Evolutionary conservation across 2,888 invertebrate genomes (phyloP).

Genomic region (Polydrusus pterygomalis): DNA sequence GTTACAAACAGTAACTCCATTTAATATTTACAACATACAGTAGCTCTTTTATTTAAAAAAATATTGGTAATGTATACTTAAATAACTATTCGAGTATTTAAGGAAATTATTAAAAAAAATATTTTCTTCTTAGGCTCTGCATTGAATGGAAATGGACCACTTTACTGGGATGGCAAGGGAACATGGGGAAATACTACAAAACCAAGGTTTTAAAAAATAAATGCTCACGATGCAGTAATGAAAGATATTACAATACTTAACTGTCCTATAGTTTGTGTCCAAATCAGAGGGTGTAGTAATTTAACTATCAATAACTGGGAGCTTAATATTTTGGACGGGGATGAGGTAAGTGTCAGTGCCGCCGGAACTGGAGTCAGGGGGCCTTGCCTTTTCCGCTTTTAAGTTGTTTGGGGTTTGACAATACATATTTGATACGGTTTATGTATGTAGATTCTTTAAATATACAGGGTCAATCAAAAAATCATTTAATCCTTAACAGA

Average conservation of each 20-base stretch:
- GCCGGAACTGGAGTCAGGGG: no score
- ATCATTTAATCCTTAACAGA: no score
- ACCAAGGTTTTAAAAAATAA: slow-evolving; percentile 40
- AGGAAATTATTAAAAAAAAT: no score
- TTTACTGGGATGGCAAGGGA: slow-evolving; percentile 45
- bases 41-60: no score
- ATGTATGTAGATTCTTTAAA: no score
- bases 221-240: slow-evolving; percentile 29
- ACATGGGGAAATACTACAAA: slow-evolving; percentile 38
- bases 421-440: no score
- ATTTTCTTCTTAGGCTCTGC: slow-evolving; percentile 26
- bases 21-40: no score
- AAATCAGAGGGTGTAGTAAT: slow-evolving; percentile 27
- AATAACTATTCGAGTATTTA: no score
- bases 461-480: no score
- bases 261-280: slow-evolving; percentile 34
- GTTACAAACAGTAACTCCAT: no score
- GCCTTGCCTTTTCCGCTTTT: no score
- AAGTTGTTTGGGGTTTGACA: not conserved
- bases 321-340: slow-evolving; percentile 38
- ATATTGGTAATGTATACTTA: no score
- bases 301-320: slow-evolving; percentile 36
- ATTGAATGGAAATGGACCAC: slow-evolving; percentile 43
- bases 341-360: slow-evolving; percentile 24
- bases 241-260: slow-evolving; percentile 29